Conservation (phyloP, 2,888 invertebrate species). For the Lasioglossum villosulum region DNA sequence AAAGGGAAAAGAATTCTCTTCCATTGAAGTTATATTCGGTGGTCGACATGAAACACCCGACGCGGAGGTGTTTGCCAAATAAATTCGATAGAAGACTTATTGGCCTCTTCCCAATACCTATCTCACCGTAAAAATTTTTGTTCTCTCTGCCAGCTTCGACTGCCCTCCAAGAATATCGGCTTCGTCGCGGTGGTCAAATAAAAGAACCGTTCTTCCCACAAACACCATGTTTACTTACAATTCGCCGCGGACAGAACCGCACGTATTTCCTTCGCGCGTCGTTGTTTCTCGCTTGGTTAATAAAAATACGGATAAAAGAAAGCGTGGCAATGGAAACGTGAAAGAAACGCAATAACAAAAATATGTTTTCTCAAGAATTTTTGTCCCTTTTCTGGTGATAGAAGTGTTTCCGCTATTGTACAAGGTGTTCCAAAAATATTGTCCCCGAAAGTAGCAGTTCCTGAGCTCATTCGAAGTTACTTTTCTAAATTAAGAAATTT, state of each 20-base stretch:
- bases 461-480: too few relatives aligned
- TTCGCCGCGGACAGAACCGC: constrained; percentile 15
- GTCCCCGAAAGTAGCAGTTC: too few relatives aligned
- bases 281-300: background rate
- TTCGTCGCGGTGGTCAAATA: constrained; percentile 29
- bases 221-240: constrained; percentile 57
- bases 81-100: constrained; percentile 68
- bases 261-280: background rate
- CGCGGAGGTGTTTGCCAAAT: constrained; percentile 66
- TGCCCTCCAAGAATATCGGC: constrained; percentile 45
- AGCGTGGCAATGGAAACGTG: background rate
- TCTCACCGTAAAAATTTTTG: constrained; percentile 62
- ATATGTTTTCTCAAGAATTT: background rate
- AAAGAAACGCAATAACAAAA: background rate
- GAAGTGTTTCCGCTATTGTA: background rate
- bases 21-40: constrained; percentile 60
- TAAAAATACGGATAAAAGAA: background rate
- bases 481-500: too few relatives aligned
- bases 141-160: constrained; percentile 47
- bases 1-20: constrained; percentile 46
- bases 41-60: constrained; percentile 57
- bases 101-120: constrained; percentile 61
- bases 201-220: constrained; percentile 22
- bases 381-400: background rate
- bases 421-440: too few relatives aligned